Percentiles rank a stretch among this genome's conserved stretches.
phyloP scores from a whole-genome alignment of 2,888 invertebrate species.

The Agonum fuliginosum region DNA sequence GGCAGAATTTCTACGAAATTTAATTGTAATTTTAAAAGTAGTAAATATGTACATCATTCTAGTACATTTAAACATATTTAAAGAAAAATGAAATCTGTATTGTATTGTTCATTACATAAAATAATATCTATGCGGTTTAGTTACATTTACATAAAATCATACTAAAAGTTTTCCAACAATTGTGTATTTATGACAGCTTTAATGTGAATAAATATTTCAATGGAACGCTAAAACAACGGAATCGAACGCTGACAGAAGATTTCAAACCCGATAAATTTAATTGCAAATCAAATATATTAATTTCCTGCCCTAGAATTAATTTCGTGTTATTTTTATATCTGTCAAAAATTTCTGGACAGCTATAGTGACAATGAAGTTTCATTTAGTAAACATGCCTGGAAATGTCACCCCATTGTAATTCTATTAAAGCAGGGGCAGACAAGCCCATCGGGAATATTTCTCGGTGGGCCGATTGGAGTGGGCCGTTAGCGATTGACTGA shows the following conservation, averaged over 20 bases:
- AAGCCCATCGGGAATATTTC: too few relatives aligned
- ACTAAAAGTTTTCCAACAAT: neutral
- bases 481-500: too few relatives aligned
- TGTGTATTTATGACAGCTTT: neutral
- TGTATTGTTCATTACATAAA: too few relatives aligned
- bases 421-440: too few relatives aligned
- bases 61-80: too few relatives aligned
- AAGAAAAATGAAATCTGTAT: too few relatives aligned
- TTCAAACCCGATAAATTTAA: slow-evolving; percentile 16
- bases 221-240: slow-evolving; percentile 15
- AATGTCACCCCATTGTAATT: neutral
- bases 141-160: neutral
- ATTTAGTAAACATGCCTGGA: neutral
- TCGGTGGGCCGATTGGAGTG: too few relatives aligned
- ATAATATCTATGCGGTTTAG: too few relatives aligned
- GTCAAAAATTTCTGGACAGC: slow-evolving; percentile 23
- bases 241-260: neutral
- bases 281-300: slow-evolving; percentile 26
- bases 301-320: slow-evolving; percentile 17
- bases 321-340: slow-evolving; percentile 18
- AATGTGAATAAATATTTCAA: neutral
- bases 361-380: neutral
- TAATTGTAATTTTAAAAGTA: too few relatives aligned
- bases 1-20: too few relatives aligned
- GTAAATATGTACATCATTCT: too few relatives aligned